A percentile compares a stretch with the other conserved stretches of the same genome.
These are phyloP conservation scores for Plagiodera versicolora DNA, from an alignment of 2,888 invertebrate genomes.

Conservation along the genomic window DNA sequence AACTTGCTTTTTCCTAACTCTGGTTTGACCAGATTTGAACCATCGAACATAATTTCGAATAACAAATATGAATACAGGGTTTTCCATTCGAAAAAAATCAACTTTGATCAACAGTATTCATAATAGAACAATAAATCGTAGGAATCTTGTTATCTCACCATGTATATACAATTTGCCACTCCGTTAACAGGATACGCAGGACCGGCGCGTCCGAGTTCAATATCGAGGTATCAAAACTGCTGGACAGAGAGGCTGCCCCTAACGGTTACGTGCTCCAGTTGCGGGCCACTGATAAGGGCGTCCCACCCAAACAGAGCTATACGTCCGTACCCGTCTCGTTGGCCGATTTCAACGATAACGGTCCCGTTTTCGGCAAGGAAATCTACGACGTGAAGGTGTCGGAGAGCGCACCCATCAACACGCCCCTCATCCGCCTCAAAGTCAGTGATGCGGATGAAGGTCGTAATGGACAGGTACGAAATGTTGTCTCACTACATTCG, in stretches of 20 bases:
- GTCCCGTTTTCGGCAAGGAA: conserved; percentile 84
- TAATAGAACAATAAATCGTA: too few relatives aligned
- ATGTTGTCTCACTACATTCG: too few relatives aligned
- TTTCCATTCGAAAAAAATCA: too few relatives aligned
- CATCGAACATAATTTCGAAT: too few relatives aligned
- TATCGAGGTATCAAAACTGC: conserved; percentile 74
- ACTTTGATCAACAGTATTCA: too few relatives aligned
- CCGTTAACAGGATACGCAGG: conserved; percentile 61
- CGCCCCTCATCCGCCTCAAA: conserved; percentile 84
- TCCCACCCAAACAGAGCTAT: conserved; percentile 75
- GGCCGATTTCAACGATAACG: conserved; percentile 80
- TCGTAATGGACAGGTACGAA: conserved; percentile 64
- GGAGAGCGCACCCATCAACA: conserved; percentile 86
- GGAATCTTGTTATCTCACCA: too few relatives aligned
- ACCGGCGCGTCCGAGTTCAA: conserved; percentile 72
- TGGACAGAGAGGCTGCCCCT: conserved; percentile 78
- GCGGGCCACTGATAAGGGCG: conserved; percentile 81
- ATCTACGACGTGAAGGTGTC: conserved; percentile 85
- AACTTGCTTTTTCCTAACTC: too few relatives aligned
- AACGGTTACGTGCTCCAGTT: conserved; percentile 87
- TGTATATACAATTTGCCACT: too few relatives aligned
- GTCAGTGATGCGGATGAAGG: conserved; percentile 85
- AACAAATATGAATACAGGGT: too few relatives aligned
- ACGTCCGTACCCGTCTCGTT: conserved; percentile 81
- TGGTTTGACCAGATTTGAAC: too few relatives aligned